A percentile compares a stretch with the other conserved stretches of the same genome.
Conservation (phyloP, 2,797 vertebrate genomes). For the Miichthys miiuy region DNA sequence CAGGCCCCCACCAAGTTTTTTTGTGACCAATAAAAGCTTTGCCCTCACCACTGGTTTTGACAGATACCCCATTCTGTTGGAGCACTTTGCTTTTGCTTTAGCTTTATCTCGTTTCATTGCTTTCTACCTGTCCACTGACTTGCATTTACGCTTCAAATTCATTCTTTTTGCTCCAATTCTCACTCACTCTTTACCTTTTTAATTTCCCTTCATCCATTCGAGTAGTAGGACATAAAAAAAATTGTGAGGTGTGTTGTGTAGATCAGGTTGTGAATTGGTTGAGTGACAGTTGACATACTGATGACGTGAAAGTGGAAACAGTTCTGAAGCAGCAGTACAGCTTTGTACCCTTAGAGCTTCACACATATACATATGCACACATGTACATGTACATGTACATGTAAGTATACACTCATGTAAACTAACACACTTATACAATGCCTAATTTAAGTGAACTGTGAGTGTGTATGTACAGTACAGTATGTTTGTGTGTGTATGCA, state of each 20-base stretch:
- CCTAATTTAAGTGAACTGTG: conserved; percentile 34
- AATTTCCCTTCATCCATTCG: background rate
- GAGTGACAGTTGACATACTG: conserved; percentile 28
- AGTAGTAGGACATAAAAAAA: conserved; percentile 8
- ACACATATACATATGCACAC: conserved; percentile 5
- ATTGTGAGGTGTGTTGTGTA: background rate
- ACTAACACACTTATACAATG: background rate
- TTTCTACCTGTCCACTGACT: conserved; percentile 10
- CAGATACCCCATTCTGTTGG: conserved; percentile 55
- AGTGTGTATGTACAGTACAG: background rate
- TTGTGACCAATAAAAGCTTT: conserved; percentile 61
- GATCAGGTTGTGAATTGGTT: conserved; percentile 13
- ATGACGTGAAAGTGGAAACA: conserved; percentile 11
- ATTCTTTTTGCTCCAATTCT: background rate
- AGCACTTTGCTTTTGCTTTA: conserved; percentile 62
- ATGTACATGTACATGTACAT: too few species aligned
- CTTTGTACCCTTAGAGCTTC: background rate
- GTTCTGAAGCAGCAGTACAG: conserved; percentile 20
- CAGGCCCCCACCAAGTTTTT: conserved; percentile 71
- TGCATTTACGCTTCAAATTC: conserved; percentile 10
- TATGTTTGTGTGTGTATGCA: conserved; percentile 15
- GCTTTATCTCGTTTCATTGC: conserved; percentile 37
- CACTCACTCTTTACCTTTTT: conserved; percentile 1
- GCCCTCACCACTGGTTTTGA: conserved; percentile 60
- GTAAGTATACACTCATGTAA: background rate